phyloP scores from a whole-genome alignment of 2,113 vertebrate species.

The Perccottus glenii region DNA sequence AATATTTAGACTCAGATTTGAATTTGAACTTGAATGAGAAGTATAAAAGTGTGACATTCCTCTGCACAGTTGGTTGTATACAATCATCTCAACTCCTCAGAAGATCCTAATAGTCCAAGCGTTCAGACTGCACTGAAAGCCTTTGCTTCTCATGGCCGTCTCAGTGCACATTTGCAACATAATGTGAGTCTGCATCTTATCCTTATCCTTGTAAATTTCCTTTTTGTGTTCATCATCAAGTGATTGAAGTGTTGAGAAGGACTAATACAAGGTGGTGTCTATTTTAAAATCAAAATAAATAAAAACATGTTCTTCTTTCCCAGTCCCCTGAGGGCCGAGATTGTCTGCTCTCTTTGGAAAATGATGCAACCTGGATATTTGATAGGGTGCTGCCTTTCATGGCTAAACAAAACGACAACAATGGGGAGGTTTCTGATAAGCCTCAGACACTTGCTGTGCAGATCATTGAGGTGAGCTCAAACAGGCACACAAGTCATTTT shows the following conservation, averaged over 20 bases:
- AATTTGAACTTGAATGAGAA: too few species aligned
- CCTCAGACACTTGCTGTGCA: conserved; percentile 70
- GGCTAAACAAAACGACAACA: conserved; percentile 48
- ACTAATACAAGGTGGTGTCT: too few species aligned
- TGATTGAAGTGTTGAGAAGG: too few species aligned
- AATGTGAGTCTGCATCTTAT: conserved; percentile 73
- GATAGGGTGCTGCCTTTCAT: conserved; percentile 81
- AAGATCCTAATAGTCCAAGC: conserved; percentile 40
- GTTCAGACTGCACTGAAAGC: conserved; percentile 80
- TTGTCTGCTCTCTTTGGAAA: conserved; percentile 81
- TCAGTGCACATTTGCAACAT: conserved; percentile 87
- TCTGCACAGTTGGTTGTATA: conserved; percentile 78
- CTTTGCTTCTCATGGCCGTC: conserved; percentile 82
- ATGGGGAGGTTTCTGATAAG: conserved; percentile 62
- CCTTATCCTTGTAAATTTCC: neutral
- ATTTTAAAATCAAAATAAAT: neutral
- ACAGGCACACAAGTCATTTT: neutral
- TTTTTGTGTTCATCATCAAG: neutral
- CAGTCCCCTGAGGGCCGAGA: conserved; percentile 84
- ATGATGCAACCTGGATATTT: conserved; percentile 85
- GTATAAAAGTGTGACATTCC: conserved; percentile 8
- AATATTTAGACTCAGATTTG: neutral
- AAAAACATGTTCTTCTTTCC: conserved; percentile 1
- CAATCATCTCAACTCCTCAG: conserved; percentile 69
- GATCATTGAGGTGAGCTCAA: conserved; percentile 84